phyloP scores from a whole-genome alignment of 1,140 invertebrate genomes.

The Cardiocondyla obscurior region DNA sequence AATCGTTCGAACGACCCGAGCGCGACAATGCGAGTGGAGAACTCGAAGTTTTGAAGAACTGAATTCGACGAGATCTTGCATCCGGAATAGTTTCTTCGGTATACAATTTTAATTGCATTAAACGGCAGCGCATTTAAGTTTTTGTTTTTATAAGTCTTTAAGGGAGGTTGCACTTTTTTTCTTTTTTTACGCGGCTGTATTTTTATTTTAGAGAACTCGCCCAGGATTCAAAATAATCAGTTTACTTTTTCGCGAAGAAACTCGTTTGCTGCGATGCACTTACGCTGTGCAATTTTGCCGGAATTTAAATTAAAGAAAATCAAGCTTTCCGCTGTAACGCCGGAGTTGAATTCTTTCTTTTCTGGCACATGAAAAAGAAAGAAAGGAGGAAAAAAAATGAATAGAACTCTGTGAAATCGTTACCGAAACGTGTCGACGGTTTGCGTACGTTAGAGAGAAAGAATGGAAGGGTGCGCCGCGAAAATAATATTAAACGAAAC shows the following conservation, averaged over 20 bases:
- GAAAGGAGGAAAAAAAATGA: neutral
- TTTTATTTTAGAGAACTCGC: neutral
- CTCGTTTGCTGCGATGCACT: neutral
- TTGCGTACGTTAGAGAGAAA: neutral
- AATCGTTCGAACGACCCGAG: neutral
- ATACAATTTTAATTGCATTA: neutral
- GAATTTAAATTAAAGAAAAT: constrained; percentile 60
- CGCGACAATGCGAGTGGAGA: neutral
- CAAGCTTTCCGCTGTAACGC: neutral
- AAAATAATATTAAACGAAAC: constrained; percentile 58
- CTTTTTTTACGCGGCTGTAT: neutral
- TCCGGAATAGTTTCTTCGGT: neutral
- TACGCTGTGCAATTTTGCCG: neutral
- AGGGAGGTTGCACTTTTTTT: neutral
- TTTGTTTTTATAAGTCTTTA: neutral
- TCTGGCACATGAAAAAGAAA: neutral
- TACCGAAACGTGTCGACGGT: neutral
- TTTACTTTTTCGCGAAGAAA: neutral
- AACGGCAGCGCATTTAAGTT: neutral
- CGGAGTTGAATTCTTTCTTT: neutral
- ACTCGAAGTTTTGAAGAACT: too few species aligned
- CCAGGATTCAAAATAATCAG: neutral
- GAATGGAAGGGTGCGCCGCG: constrained; percentile 8
- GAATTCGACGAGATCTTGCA: neutral
- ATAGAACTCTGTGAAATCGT: neutral